A percentile compares a stretch with the other conserved stretches of the same genome.
These are phyloP conservation scores for Brenthis hecate DNA, from an alignment of 2,888 invertebrate genomes.

Conservation along the genomic window DNA sequence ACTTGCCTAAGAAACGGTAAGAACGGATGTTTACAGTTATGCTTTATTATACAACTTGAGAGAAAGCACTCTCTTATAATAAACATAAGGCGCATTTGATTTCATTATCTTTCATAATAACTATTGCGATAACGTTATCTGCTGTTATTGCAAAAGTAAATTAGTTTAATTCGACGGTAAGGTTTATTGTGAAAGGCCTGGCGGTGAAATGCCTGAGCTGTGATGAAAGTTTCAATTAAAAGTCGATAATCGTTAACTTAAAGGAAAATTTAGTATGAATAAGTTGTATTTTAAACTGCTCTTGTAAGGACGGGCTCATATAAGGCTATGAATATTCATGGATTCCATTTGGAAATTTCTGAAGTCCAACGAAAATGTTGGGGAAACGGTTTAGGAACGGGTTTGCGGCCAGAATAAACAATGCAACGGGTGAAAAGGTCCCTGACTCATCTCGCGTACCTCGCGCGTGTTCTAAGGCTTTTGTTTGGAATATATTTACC, in stretches of 20 bases:
- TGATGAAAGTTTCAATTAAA: constrained; percentile 37
- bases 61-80: constrained; percentile 46
- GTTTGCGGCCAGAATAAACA: constrained; percentile 71
- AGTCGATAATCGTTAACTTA: constrained; percentile 26
- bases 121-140: constrained; percentile 25
- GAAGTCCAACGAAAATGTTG: constrained; percentile 55
- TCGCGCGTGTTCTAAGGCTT: constrained; percentile 55
- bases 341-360: constrained; percentile 44
- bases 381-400: constrained; percentile 59
- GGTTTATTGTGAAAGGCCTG: constrained; percentile 25
- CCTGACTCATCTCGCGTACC: constrained; percentile 68
- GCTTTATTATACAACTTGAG: constrained; percentile 74
- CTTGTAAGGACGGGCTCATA: constrained; percentile 17
- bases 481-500: constrained; percentile 74
- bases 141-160: constrained; percentile 14
- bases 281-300: constrained; percentile 4
- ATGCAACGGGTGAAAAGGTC: constrained; percentile 70
- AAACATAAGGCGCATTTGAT: constrained; percentile 27
- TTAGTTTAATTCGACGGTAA: constrained; percentile 13
- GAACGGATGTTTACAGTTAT: constrained; percentile 78
- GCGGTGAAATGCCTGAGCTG: constrained; percentile 27
- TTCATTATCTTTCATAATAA: constrained; percentile 37
- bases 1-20: constrained; percentile 78
- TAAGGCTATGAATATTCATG: constrained; percentile 58
- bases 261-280: constrained; percentile 1